Evolutionary conservation across 2,113 vertebrate genomes (phyloP).

Genomic region (Forbesichthys agassizii): DNA sequence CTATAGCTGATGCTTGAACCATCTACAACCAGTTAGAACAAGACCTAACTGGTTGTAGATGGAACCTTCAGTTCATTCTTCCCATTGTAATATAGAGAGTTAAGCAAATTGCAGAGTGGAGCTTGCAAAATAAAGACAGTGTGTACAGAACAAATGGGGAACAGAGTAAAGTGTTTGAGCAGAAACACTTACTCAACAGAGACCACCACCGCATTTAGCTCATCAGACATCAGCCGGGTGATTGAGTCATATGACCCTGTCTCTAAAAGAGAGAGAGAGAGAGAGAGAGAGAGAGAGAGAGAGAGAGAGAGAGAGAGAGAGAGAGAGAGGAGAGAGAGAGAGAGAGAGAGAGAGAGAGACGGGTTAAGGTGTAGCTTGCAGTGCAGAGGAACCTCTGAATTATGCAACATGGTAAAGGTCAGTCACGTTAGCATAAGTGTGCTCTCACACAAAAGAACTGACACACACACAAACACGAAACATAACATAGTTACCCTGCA

Average conservation of each 20-base stretch:
- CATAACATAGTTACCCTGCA: no score
- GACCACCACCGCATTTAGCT: conserved; percentile 87
- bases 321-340: background rate
- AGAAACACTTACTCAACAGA: conserved; percentile 89
- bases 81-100: no score
- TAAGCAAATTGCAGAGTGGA: no score
- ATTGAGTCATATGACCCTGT: conserved; percentile 80
- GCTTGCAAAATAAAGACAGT: no score
- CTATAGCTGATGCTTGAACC: no score
- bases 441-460: background rate
- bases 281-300: background rate
- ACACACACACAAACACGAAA: conserved; percentile 5
- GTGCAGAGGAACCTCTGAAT: background rate
- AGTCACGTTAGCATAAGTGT: background rate
- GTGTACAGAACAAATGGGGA: no score
- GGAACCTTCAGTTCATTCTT: no score
- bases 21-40: no score
- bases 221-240: conserved; percentile 81
- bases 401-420: no score
- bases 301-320: background rate
- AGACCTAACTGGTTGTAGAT: no score
- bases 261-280: conserved; percentile 68
- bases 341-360: conserved; percentile 2
- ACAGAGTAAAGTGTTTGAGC: background rate
- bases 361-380: background rate